Percentiles rank a stretch among this genome's conserved stretches.
These are phyloP conservation scores for Macrophya alboannulata DNA, from an alignment of 2,888 invertebrate species.

Conservation along the genomic window DNA sequence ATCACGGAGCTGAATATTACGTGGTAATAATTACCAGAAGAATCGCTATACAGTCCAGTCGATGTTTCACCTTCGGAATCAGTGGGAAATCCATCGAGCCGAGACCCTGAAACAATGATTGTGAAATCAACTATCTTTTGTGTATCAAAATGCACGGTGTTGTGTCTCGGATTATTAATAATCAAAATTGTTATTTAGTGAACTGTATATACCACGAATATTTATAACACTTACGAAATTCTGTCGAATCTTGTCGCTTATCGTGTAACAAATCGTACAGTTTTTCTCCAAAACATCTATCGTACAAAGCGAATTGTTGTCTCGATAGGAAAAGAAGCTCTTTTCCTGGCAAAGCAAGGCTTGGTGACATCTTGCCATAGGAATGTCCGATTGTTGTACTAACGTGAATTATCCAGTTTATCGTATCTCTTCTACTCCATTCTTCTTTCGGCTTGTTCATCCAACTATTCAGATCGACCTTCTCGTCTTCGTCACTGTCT, in stretches of 20 bases:
- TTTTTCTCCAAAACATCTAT: conserved; percentile 72
- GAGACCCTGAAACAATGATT: not conserved
- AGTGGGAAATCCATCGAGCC: not conserved
- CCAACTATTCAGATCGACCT: not conserved
- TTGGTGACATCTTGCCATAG: not conserved
- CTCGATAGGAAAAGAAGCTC: conserved; percentile 70
- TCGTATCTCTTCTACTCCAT: conserved; percentile 20
- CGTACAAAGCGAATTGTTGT: conserved; percentile 73
- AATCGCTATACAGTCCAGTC: not conserved
- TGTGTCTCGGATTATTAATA: not conserved
- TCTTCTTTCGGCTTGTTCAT: not conserved
- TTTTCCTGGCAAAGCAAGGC: conserved; percentile 70
- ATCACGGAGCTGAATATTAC: not conserved
- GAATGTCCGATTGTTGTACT: not conserved
- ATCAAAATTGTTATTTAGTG: not conserved
- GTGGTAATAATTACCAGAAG: conserved; percentile 13
- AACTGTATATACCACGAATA: not conserved
- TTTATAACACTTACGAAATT: conserved; percentile 65
- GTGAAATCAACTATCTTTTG: not conserved
- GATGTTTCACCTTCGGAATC: not conserved
- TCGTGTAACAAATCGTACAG: conserved; percentile 73
- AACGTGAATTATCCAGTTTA: conserved; percentile 1
- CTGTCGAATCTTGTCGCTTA: conserved; percentile 67
- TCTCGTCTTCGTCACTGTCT: not conserved
- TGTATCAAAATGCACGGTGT: not conserved